Percentiles rank a stretch among this genome's conserved stretches.
Conservation (phyloP, 2,113 vertebrate genomes). For the Syrrhaptes paradoxus region DNA sequence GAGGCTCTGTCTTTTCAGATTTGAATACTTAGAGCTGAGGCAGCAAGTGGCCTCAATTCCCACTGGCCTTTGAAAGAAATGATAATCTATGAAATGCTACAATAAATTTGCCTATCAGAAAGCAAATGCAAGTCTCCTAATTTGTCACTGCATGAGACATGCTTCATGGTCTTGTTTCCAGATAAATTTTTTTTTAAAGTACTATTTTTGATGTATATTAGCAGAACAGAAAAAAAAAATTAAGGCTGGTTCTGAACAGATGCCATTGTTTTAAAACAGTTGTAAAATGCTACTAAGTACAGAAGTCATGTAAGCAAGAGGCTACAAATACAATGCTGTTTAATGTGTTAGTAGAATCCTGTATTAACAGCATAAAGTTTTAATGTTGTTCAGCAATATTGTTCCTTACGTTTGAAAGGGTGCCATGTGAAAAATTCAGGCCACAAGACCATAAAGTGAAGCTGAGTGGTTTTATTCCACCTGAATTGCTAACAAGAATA, state of each 20-base stretch:
- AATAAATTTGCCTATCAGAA: not conserved
- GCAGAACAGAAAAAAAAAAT: not conserved
- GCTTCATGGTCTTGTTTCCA: not conserved
- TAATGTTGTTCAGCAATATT: not conserved
- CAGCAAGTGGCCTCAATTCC: not conserved
- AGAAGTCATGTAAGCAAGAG: not conserved
- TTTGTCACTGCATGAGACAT: not conserved
- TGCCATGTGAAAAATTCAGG: constrained; percentile 34
- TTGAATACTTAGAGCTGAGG: not conserved
- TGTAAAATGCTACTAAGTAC: not conserved
- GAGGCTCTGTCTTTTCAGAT: not conserved
- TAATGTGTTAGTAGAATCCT: not conserved
- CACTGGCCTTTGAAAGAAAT: not conserved
- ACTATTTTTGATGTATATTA: not conserved
- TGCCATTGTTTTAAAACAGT: not conserved
- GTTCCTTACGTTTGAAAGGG: not conserved
- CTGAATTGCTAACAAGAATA: constrained; percentile 47
- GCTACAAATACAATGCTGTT: not conserved
- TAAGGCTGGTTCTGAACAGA: not conserved
- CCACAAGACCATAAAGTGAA: constrained; percentile 24
- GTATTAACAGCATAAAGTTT: not conserved
- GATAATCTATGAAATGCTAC: not conserved
- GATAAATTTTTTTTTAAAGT: not conserved
- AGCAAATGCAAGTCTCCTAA: not conserved
- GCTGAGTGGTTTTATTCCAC: constrained; percentile 61